Evolutionary conservation across 1,140 invertebrate genomes (phyloP).

Genomic region (Drosophila rhopaloa): DNA sequence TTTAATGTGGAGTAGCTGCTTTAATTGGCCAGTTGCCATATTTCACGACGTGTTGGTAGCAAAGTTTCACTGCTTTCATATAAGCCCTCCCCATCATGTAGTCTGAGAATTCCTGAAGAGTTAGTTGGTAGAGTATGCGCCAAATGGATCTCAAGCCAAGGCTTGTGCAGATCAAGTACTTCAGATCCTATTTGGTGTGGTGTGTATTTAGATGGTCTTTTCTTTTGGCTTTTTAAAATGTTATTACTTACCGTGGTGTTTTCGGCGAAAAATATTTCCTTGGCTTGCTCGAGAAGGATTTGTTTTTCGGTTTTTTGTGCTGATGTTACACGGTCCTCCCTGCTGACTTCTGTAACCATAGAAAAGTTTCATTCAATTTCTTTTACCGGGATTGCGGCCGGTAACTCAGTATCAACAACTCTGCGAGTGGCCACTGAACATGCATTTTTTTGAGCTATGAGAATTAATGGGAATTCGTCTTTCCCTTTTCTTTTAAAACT

Average conservation of each 20-base stretch:
- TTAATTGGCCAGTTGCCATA: too few relatives aligned
- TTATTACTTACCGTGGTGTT: constrained; percentile 14
- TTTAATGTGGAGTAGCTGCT: too few relatives aligned
- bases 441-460: background rate
- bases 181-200: constrained; percentile 34
- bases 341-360: background rate
- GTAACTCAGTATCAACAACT: background rate
- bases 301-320: background rate
- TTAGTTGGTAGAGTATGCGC: constrained; percentile 51
- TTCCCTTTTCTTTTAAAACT: constrained; percentile 8
- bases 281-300: constrained; percentile 2
- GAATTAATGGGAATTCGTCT: background rate
- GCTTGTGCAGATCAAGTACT: constrained; percentile 32
- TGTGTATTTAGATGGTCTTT: background rate
- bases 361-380: background rate
- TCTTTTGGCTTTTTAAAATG: background rate
- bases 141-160: constrained; percentile 21
- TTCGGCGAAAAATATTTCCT: constrained; percentile 4
- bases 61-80: constrained; percentile 11
- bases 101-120: constrained; percentile 27
- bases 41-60: constrained; percentile 41
- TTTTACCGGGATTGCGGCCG: background rate
- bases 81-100: constrained; percentile 30
- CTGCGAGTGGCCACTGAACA: background rate
- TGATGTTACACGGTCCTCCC: too few relatives aligned